Evolutionary conservation across 35 echinoderm and acorn worm species (phyloP).

Genomic region (Hemicentrotus pulcherrimus): DNA sequence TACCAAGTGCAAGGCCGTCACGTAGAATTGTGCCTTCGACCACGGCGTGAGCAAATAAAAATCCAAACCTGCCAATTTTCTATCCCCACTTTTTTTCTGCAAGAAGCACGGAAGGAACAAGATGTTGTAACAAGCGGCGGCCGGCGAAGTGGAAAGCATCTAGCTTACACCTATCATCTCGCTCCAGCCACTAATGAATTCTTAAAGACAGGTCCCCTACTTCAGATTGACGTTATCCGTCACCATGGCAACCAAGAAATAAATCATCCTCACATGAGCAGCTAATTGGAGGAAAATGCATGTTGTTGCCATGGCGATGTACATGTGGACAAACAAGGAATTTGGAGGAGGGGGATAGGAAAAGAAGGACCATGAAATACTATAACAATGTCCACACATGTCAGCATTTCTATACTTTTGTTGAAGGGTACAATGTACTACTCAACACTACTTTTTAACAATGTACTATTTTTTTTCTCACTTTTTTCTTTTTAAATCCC

Average conservation of each 20-base stretch:
- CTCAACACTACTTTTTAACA: background rate
- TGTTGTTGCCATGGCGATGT: constrained; percentile 10
- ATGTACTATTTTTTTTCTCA: background rate
- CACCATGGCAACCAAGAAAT: background rate
- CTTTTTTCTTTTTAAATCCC: too few relatives aligned
- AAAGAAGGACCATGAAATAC: background rate
- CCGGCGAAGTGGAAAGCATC: background rate
- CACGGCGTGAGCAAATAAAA: background rate
- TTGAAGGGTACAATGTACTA: background rate
- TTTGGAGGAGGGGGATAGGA: background rate
- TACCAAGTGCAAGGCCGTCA: background rate
- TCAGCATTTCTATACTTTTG: background rate
- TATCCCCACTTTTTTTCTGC: background rate
- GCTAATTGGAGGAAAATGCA: constrained; percentile 18
- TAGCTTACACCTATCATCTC: background rate
- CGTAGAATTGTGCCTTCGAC: background rate
- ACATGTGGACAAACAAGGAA: background rate
- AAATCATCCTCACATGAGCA: background rate
- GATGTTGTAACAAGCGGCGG: background rate
- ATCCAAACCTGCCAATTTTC: background rate
- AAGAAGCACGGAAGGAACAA: background rate
- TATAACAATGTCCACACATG: background rate
- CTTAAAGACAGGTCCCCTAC: background rate
- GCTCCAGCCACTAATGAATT: background rate
- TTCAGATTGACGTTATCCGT: background rate